phyloP scores from a whole-genome alignment of 2,113 vertebrate species.

The Brienomyrus brachyistius region DNA sequence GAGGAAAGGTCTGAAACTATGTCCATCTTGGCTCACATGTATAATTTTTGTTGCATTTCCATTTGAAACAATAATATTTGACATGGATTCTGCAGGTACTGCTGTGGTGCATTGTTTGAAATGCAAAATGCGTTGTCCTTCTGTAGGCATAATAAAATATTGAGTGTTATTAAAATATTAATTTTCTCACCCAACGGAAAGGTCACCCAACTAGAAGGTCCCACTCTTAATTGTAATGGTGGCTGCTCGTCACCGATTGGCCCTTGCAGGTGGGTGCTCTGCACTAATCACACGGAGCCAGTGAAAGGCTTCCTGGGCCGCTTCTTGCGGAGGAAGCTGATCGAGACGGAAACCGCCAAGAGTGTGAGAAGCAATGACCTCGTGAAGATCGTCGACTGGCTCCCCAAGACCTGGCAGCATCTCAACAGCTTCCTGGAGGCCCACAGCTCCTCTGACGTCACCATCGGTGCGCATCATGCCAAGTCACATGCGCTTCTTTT shows the following conservation, averaged over 20 bases:
- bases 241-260: neutral
- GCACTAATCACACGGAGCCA: slow-evolving; percentile 78
- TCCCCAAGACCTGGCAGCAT: slow-evolving; percentile 79
- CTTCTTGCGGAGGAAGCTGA: slow-evolving; percentile 75
- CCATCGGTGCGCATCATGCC: slow-evolving; percentile 67
- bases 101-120: neutral
- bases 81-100: neutral
- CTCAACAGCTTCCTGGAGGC: slow-evolving; percentile 81
- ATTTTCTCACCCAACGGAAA: neutral
- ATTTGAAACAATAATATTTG: neutral
- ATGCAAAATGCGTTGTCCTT: neutral
- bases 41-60: neutral
- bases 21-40: neutral
- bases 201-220: neutral
- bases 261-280: slow-evolving; percentile 71
- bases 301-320: slow-evolving; percentile 81
- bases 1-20: neutral
- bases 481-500: neutral
- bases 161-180: neutral
- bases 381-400: slow-evolving; percentile 81
- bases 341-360: slow-evolving; percentile 77
- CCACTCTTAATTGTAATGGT: neutral
- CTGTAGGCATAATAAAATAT: neutral
- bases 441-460: slow-evolving; percentile 80
- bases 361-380: slow-evolving; percentile 71